These are phyloP conservation scores for Cariama cristata DNA, from an alignment of 2,113 vertebrate species.

Conservation along the genomic window DNA sequence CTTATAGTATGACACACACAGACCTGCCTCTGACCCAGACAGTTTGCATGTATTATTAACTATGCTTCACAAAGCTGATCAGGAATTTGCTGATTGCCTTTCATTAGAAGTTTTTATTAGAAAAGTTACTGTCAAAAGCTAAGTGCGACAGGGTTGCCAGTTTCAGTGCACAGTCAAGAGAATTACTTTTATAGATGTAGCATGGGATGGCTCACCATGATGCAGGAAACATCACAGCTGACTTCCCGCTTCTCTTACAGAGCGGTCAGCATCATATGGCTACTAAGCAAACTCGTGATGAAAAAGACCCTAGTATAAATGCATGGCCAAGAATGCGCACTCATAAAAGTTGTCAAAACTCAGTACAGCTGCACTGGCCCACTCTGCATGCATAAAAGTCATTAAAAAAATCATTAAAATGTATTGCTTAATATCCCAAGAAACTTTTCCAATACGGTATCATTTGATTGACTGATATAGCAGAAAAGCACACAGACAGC, in stretches of 20 bases:
- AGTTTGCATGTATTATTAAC: background rate
- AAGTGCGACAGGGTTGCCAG: background rate
- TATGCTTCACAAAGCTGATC: background rate
- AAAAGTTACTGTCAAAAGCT: background rate
- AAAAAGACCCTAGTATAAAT: background rate
- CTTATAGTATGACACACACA: background rate
- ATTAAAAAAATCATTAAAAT: conserved; percentile 25
- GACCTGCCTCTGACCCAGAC: background rate
- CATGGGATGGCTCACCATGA: background rate
- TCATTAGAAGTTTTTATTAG: background rate
- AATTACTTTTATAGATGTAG: background rate
- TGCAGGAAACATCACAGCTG: background rate
- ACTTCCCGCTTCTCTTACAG: background rate
- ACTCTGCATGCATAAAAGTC: background rate
- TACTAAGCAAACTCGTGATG: background rate
- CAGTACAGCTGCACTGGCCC: background rate
- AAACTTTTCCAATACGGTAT: conserved; percentile 25
- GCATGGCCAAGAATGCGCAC: background rate
- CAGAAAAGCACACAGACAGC: conserved; percentile 13
- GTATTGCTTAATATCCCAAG: background rate
- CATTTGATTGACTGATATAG: background rate
- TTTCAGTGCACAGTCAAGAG: background rate
- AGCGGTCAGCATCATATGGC: background rate
- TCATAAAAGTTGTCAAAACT: background rate
- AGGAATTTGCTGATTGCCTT: background rate